Percentiles rank a stretch among this genome's conserved stretches.
Conservation (phyloP, 1,140 invertebrate genomes). For the Rhyacophila brunnea region DNA sequence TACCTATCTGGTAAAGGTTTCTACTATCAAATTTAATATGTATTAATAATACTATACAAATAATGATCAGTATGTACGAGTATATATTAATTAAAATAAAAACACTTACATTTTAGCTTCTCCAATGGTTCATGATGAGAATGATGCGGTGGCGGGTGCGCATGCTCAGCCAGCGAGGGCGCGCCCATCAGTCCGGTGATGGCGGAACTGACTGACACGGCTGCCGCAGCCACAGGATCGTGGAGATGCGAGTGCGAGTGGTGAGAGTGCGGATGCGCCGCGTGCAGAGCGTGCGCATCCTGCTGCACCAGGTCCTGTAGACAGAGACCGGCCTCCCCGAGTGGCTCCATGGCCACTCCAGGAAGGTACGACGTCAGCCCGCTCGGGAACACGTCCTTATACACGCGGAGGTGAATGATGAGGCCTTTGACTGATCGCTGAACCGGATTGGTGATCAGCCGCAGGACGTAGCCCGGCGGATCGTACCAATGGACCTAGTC, state of each 20-base stretch:
- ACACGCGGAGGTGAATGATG: conserved; percentile 56
- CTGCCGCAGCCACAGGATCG: conserved; percentile 59
- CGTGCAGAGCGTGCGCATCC: conserved; percentile 51
- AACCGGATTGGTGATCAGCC: too few relatives aligned
- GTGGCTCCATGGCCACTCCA: conserved; percentile 61
- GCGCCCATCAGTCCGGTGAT: conserved; percentile 67
- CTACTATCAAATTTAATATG: too few relatives aligned
- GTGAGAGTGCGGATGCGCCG: conserved; percentile 40
- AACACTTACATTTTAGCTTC: conserved; percentile 70
- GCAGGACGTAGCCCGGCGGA: too few relatives aligned
- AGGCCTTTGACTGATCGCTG: conserved; percentile 29
- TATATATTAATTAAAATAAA: conserved; percentile 63
- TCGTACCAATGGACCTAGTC: too few relatives aligned
- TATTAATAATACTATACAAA: too few relatives aligned
- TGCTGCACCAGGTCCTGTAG: conserved; percentile 68
- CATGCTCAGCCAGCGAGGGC: conserved; percentile 59
- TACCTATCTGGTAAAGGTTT: too few relatives aligned
- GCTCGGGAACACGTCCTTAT: conserved; percentile 51
- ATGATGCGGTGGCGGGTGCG: conserved; percentile 60
- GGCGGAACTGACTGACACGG: conserved; percentile 64
- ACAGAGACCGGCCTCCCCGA: conserved; percentile 65
- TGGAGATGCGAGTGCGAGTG: conserved; percentile 52
- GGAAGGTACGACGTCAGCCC: conserved; percentile 54
- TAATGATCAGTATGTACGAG: too few relatives aligned
- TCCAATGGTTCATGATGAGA: conserved; percentile 75